Conservation (phyloP, 2,888 invertebrate genomes). For the Liposcelis brunnea region DNA sequence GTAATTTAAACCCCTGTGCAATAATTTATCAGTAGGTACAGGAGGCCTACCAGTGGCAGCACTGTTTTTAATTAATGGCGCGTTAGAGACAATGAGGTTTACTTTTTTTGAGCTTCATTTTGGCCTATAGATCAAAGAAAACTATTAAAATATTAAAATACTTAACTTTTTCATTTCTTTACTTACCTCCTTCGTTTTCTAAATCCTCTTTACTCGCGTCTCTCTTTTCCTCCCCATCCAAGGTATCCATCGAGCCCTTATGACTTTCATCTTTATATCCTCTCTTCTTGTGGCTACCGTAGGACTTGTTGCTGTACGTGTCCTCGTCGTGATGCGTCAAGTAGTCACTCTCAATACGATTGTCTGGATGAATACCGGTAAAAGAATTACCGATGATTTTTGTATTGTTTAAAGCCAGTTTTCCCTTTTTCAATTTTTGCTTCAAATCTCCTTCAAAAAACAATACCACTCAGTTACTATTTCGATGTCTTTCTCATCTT, state of each 20-base stretch:
- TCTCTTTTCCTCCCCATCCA: conserved; percentile 68
- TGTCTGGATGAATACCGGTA: conserved; percentile 52
- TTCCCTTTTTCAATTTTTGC: conserved; percentile 65
- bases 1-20: too few species aligned
- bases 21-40: too few species aligned
- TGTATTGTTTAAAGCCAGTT: conserved; percentile 62
- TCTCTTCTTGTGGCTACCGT: conserved; percentile 80
- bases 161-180: too few species aligned
- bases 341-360: conserved; percentile 55
- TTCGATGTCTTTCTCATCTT: neutral
- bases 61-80: too few species aligned
- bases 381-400: conserved; percentile 63
- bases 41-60: too few species aligned
- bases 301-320: conserved; percentile 64
- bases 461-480: conserved; percentile 8
- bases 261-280: conserved; percentile 82
- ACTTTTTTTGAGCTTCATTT: too few species aligned
- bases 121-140: too few species aligned
- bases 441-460: conserved; percentile 48
- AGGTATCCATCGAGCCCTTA: conserved; percentile 71
- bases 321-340: conserved; percentile 43
- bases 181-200: conserved; percentile 58
- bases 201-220: conserved; percentile 83
- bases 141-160: too few species aligned
- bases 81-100: too few species aligned